A percentile compares a stretch with the other conserved stretches of the same genome.
Evolutionary conservation across 2,888 invertebrate genomes (phyloP).

Genomic region (Lacanobia oleracea): DNA sequence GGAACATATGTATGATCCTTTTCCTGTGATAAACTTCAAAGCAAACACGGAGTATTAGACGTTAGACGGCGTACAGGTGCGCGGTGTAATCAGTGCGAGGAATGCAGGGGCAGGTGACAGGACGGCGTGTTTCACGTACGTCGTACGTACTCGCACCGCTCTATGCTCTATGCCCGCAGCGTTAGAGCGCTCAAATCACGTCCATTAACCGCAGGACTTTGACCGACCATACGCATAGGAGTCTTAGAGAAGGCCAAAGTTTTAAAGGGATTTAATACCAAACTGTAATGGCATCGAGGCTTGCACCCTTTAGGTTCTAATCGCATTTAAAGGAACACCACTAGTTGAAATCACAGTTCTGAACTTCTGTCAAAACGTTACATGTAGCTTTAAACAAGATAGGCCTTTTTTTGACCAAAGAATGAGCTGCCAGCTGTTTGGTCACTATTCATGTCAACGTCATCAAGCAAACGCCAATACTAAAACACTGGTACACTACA

Average conservation of each 20-base stretch:
- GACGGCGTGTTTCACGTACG: conserved; percentile 75
- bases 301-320: neutral
- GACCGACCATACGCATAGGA: conserved; percentile 80
- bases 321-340: neutral
- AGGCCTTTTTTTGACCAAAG: too few relatives aligned
- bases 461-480: too few relatives aligned
- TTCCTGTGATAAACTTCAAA: conserved; percentile 73
- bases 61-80: conserved; percentile 77
- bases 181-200: conserved; percentile 87
- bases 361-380: too few relatives aligned
- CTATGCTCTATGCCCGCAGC: conserved; percentile 74
- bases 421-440: too few relatives aligned
- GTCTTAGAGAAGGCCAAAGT: conserved; percentile 46
- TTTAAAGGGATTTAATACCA: neutral
- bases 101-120: conserved; percentile 89
- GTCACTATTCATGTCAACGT: too few relatives aligned
- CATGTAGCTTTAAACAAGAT: too few relatives aligned
- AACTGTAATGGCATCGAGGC: neutral
- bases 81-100: conserved; percentile 85
- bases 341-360: too few relatives aligned
- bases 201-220: conserved; percentile 89
- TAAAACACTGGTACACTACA: too few relatives aligned
- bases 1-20: conserved; percentile 61
- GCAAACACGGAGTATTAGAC: conserved; percentile 70
- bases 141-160: conserved; percentile 56